Base-by-base conservation (phyloP, 2,888 invertebrate genomes). In the Tethea ocularis region DNA sequence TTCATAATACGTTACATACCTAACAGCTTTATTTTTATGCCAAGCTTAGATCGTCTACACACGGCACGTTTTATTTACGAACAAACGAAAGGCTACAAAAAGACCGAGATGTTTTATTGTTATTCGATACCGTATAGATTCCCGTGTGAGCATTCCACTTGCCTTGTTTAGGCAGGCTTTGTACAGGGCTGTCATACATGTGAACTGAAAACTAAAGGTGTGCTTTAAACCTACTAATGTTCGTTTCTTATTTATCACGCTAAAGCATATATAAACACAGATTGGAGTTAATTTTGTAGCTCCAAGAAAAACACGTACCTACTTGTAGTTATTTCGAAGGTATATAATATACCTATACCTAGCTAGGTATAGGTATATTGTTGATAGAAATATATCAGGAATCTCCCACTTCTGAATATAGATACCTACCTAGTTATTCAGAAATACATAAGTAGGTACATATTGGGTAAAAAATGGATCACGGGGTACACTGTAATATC, bases 31-130 rank as follows among this genome's bases (percentile, higher is more conserved):
- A 51, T 11, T 13, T 23, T 51, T 22, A 10, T 22, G 51, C 20
- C 51, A 23, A 23, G 22, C 23, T 22, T 51, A 23, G 23, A 23
- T 13, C 6, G 51, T 51, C 51, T 38, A 38, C n/a, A n/a, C 38
- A 38, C 38, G 38, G 38, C 38, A 59, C 51, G 59, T 53, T 58
- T 55, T 46, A 46, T 46, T 59, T 56, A 56, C 46, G 33, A 53
- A 53, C 29, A 53, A 53, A 17, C n/a, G 26, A 11, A 53, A 59
- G 64, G 68, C 62, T 67, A 76, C 69, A 78, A 77, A 80, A 77
- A 80, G 68, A 69, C 77, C 67, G 72, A 68, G 71, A 77, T 77
- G 74, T 86, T 84, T 46, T 84, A 87, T 86, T 81, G 80, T 82
- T 72, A 77, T 76, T 76, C 72, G 66, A 61, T 57, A 63, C 76